A percentile compares a stretch with the other conserved stretches of the same genome.
Conservation (phyloP, 2,113 vertebrate species). For the Rhinopomastus cyanomelas region DNA sequence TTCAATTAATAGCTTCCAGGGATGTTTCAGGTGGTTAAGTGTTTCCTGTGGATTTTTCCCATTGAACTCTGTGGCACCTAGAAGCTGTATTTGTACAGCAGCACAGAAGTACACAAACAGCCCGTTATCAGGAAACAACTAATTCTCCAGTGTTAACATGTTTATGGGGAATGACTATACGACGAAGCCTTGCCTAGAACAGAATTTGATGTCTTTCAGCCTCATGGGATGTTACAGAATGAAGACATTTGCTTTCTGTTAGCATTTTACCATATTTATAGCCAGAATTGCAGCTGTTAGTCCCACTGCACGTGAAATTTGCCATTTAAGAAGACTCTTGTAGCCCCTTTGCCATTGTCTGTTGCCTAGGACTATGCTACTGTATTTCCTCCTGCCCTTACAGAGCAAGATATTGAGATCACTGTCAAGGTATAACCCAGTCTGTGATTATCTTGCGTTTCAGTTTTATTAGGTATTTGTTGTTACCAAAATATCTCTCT, state of each 20-base stretch:
- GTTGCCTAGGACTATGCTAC: not conserved
- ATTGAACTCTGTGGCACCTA: not conserved
- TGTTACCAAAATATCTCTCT: not conserved
- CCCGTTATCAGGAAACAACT: not conserved
- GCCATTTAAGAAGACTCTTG: not conserved
- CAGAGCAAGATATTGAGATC: not conserved
- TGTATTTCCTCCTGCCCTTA: not conserved
- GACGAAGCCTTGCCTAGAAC: not conserved
- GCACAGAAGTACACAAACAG: not conserved
- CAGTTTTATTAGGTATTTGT: not conserved
- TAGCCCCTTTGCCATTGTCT: not conserved
- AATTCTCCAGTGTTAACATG: not conserved
- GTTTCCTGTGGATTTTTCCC: slow-evolving; percentile 18
- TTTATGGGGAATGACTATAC: not conserved
- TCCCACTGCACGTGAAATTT: not conserved
- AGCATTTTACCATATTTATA: not conserved
- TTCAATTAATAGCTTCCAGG: not conserved
- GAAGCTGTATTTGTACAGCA: not conserved
- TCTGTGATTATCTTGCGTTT: not conserved
- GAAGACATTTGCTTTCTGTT: not conserved
- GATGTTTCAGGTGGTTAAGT: not conserved
- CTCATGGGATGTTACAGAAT: not conserved
- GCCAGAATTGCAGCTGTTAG: not conserved
- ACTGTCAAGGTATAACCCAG: not conserved
- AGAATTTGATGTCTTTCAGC: not conserved